Conservation (phyloP, 2,888 invertebrate species). For the Brenthis hecate region DNA sequence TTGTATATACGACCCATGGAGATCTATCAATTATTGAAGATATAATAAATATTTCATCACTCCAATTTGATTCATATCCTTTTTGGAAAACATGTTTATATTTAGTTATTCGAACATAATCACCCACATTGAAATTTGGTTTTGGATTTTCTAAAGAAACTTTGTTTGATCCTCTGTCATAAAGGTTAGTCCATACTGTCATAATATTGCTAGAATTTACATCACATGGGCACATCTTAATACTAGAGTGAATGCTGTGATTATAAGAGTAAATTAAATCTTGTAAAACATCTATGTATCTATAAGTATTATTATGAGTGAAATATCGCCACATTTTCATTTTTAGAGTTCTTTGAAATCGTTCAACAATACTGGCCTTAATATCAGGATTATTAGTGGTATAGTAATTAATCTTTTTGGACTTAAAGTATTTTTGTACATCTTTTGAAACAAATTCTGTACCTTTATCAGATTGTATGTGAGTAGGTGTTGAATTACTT, state of each 20-base stretch:
- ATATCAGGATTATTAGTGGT: conserved; percentile 44
- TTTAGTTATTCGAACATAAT: conserved; percentile 3
- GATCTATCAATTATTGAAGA: conserved; percentile 6
- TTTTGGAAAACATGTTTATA: not conserved
- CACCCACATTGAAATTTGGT: not conserved
- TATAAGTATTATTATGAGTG: conserved; percentile 33
- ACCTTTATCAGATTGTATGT: conserved; percentile 35
- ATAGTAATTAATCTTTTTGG: conserved; percentile 38
- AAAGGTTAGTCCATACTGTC: not conserved
- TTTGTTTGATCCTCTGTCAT: not conserved
- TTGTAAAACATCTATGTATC: conserved; percentile 34
- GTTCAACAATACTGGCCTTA: conserved; percentile 43
- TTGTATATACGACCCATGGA: no score
- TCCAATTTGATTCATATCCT: not conserved
- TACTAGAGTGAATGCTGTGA: not conserved
- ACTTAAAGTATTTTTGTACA: conserved; percentile 34
- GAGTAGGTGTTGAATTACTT: not conserved
- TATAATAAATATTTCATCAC: conserved; percentile 8
- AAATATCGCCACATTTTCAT: conserved; percentile 45
- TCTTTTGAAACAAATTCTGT: conserved; percentile 42
- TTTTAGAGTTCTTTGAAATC: conserved; percentile 45
- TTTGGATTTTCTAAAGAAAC: not conserved
- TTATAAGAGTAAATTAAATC: conserved; percentile 1
- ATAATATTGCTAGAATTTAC: not conserved
- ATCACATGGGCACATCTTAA: not conserved